Percentiles rank a stretch among this genome's conserved stretches.
phyloP scores from a whole-genome alignment of 2,113 vertebrate genomes.

The Poecile atricapillus region DNA sequence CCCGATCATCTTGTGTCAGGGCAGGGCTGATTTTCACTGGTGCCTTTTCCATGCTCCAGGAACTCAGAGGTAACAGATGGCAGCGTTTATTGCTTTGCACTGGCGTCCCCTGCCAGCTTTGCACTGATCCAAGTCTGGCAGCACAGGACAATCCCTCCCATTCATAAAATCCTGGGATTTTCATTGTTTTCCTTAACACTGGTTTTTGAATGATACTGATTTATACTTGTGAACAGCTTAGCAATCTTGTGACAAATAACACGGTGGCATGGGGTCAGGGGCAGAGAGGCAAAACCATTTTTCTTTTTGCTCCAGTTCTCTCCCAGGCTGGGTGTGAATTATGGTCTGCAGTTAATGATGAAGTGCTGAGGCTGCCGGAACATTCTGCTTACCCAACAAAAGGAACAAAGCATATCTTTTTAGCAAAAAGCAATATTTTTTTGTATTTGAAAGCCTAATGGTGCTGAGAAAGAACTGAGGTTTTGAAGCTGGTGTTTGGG shows the following conservation, averaged over 20 bases:
- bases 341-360: not conserved
- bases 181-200: not conserved
- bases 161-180: constrained; percentile 42
- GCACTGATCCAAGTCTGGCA: not conserved
- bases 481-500: not conserved
- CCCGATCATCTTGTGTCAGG: fast-evolving
- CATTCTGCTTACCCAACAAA: constrained; percentile 22
- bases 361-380: not conserved
- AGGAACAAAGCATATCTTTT: constrained; percentile 22
- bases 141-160: not conserved
- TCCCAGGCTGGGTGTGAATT: not conserved
- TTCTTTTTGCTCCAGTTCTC: constrained; percentile 4
- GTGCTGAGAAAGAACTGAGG: not conserved
- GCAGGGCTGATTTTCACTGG: not conserved
- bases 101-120: not conserved
- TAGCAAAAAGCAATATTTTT: constrained; percentile 14
- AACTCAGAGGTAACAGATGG: constrained; percentile 31
- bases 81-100: not conserved
- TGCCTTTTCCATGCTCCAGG: not conserved
- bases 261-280: not conserved
- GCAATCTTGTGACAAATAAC: constrained; percentile 12
- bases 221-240: not conserved
- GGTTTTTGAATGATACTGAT: not conserved
- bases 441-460: not conserved
- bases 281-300: not conserved